Conservation (phyloP, 2,113 vertebrate genomes). For the Herpetotheres cachinnans region DNA sequence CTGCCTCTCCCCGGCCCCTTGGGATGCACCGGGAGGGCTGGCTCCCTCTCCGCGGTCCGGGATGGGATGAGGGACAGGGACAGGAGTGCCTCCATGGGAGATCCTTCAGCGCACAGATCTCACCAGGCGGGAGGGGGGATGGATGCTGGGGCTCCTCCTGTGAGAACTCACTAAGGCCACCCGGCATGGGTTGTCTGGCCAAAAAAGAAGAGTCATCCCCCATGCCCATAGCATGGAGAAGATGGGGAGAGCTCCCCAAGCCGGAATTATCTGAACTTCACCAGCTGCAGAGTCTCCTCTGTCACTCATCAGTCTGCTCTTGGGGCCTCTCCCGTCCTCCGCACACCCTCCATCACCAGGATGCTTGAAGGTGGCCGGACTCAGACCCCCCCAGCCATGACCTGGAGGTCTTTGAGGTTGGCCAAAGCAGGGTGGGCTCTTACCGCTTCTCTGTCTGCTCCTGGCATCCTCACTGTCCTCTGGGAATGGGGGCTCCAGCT, state of each 20-base stretch:
- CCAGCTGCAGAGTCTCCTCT: background rate
- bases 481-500: background rate
- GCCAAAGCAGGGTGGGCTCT: background rate
- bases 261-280: background rate
- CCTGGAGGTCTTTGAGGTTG: background rate
- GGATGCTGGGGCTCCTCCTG: accelerated
- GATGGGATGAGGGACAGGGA: background rate
- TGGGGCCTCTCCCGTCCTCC: background rate
- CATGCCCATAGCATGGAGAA: background rate
- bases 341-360: background rate
- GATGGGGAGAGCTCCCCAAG: background rate
- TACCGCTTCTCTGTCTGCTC: background rate
- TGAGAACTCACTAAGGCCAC: background rate
- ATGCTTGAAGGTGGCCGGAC: accelerated
- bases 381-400: accelerated
- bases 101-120: background rate
- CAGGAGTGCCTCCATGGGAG: background rate
- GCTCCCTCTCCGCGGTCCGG: accelerated
- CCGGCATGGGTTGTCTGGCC: background rate
- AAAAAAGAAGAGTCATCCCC: background rate
- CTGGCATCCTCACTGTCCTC: background rate
- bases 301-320: background rate
- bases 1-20: background rate
- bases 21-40: background rate
- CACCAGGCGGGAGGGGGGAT: background rate